phyloP scores from a whole-genome alignment of 2,113 vertebrate genomes.

The Heteronetta atricapilla region DNA sequence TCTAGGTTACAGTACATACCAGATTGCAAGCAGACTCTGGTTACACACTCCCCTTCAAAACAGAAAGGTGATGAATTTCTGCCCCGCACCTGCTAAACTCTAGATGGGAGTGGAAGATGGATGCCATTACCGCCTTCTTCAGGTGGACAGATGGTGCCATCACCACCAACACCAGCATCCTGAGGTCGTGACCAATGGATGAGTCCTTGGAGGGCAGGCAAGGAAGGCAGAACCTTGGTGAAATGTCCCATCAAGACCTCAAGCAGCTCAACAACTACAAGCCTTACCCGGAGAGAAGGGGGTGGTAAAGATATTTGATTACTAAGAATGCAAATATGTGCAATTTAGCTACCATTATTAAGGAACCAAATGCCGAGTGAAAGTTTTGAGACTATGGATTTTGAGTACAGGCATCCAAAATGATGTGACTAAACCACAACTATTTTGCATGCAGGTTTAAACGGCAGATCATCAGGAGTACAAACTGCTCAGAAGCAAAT shows the following conservation, averaged over 20 bases:
- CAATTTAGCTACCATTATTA: not conserved
- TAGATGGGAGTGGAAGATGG: rapidly evolving
- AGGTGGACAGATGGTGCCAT: not conserved
- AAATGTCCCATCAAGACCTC: not conserved
- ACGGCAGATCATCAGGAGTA: not conserved
- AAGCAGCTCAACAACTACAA: not conserved
- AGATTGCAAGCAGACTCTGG: not conserved
- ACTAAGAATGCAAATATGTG: not conserved
- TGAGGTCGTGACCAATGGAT: not conserved
- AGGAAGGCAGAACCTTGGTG: not conserved
- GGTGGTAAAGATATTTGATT: not conserved
- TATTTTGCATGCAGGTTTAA: constrained; percentile 3
- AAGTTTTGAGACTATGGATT: not conserved
- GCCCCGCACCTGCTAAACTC: rapidly evolving
- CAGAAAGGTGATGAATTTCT: not conserved
- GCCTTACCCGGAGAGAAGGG: not conserved
- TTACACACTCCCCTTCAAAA: not conserved
- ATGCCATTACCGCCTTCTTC: too few relatives aligned
- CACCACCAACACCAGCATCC: rapidly evolving
- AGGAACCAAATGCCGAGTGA: not conserved
- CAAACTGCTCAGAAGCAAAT: constrained; percentile 28
- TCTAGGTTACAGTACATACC: not conserved
- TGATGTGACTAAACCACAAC: not conserved
- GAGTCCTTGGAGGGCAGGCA: rapidly evolving
- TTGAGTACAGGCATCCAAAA: not conserved